Base-by-base conservation (phyloP, 2,113 vertebrate species). In the Psittacula cyanocephala region DNA sequence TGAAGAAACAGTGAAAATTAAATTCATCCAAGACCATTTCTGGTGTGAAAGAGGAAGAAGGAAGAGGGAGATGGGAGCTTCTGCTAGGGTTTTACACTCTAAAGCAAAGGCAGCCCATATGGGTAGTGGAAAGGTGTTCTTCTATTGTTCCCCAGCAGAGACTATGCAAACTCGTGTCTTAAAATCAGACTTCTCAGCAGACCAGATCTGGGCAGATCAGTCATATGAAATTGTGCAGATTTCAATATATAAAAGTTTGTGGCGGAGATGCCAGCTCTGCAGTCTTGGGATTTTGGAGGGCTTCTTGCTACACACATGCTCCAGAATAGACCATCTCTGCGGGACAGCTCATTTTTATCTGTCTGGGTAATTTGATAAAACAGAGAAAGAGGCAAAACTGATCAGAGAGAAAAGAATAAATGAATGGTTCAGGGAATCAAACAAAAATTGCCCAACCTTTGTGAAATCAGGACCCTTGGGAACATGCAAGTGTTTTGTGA, bases 1-100 rank as follows among this genome's bases (percentile, higher is more conserved):
- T 64, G 49, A 86, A 83, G 59, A 83, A 93, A 76, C 13, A 86
- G 68, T 68, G 85, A 87, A 89, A 88, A 96, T 60, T 86, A 88
- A 71, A 86, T 92, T 88, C 75, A 43, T 91, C 31, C 55, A 63
- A 63, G 82, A 94, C 31, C 50, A 70, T 70, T 86, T 91, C 77
- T 74, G 49, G 68, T 86, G 63, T 74, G 76, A 80, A 88, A 90
- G 67, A 86, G 46, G 9, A 91, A 81, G 49, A 57, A 90, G 52
- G 44, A 86, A 78, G 81, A 84, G 43, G 62, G 47, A 88, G 70
- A 65, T 1, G 3, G 16, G 9, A 31, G 39, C 49, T 41, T 87
- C 78, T 93, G 64, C 46, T 77, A 75, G 55, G 43, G 55, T 71
- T 91, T 93, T 25, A 47, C 19, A 39, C 69, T 76, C 76, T 80